Base-by-base conservation (phyloP, 2,797 vertebrate species). In the Setipinna tenuifilis region DNA sequence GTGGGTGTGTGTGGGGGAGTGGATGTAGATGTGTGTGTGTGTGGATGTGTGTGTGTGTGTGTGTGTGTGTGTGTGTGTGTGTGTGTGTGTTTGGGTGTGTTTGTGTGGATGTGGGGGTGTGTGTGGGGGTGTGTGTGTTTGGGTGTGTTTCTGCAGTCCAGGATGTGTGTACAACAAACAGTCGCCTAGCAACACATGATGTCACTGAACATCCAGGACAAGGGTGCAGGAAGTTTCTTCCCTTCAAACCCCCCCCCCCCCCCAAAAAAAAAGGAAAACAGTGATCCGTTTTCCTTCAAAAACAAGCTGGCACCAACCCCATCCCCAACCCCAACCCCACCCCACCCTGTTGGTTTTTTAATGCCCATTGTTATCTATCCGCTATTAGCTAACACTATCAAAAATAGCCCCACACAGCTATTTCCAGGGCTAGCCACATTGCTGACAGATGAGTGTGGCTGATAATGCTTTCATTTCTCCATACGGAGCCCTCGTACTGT, bases 81-180 rank as follows among this genome's bases (percentile, higher is more conserved):
- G 50, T 54, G 50, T 54, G 50, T 54, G 50, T 54, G 50, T 54
- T 2, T 54, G 50, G 3, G 50, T 54, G 50, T 54, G 50, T 54
- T 2, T 54, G 50, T 54, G 50, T 54, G 50, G 0, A 7, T 9
- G 50, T 54, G 50, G 3, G 50, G 3, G 50, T 54, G 50, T 54
- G 50, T 54, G 50, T 9, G 2, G 3, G 50, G 7, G 50, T 54
- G 50, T 54, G 50, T 3, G 50, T 54, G 14, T 54, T 2, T 3
- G 85, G 80, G 85, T 82, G 92, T 92, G 87, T 89, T 90, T 89
- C 86, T 88, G 80, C 90, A 86, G 21, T 75, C 58, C 65, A 54
- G 87, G 58, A 88, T 90, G 84, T 91, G 11, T 90, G 86, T 93
- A 91, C 91, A 92, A 84, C 85, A 57, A 86, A 88, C 81, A 5